Evolutionary conservation across 2,888 invertebrate species (phyloP).

Genomic region (Chouioia cunea): DNA sequence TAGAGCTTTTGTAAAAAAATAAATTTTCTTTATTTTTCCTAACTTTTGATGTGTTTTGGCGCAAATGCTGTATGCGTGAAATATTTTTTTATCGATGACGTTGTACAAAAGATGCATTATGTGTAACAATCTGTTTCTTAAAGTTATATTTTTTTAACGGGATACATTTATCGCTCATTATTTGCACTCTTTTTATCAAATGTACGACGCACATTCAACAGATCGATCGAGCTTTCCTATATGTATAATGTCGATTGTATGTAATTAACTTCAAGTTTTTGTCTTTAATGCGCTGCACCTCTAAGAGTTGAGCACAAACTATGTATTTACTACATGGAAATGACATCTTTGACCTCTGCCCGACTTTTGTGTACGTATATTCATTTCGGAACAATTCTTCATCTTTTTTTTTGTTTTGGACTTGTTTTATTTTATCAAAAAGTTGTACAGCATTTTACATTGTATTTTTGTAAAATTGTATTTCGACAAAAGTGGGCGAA

Average conservation of each 20-base stretch:
- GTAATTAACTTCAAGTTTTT: slow-evolving; percentile 20
- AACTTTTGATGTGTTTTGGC: slow-evolving; percentile 22
- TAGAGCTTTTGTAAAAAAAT: slow-evolving; percentile 44
- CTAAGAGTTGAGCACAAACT: slow-evolving; percentile 10
- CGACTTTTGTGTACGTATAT: slow-evolving; percentile 15
- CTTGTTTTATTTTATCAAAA: too few relatives aligned
- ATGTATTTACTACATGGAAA: slow-evolving; percentile 36
- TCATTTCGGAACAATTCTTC: too few relatives aligned
- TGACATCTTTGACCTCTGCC: slow-evolving; percentile 19
- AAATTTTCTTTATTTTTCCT: slow-evolving; percentile 33
- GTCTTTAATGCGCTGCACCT: slow-evolving; percentile 23
- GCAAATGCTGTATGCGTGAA: slow-evolving; percentile 26
- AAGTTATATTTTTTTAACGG: slow-evolving; percentile 1
- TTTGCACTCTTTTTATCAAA: slow-evolving; percentile 16
- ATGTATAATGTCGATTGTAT: slow-evolving; percentile 18
- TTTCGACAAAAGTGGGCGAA: slow-evolving; percentile 14
- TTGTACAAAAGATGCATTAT: background rate
- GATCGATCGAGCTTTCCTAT: slow-evolving; percentile 34
- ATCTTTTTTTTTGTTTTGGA: too few relatives aligned
- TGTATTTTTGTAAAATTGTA: background rate
- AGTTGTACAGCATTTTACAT: too few relatives aligned
- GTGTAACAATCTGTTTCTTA: slow-evolving; percentile 6
- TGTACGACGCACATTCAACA: slow-evolving; percentile 10
- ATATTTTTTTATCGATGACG: background rate
- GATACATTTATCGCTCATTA: background rate